A percentile compares a stretch with the other conserved stretches of the same genome.
Evolutionary conservation across 2,888 invertebrate species (phyloP).

Genomic region (Apotomis turbidana): DNA sequence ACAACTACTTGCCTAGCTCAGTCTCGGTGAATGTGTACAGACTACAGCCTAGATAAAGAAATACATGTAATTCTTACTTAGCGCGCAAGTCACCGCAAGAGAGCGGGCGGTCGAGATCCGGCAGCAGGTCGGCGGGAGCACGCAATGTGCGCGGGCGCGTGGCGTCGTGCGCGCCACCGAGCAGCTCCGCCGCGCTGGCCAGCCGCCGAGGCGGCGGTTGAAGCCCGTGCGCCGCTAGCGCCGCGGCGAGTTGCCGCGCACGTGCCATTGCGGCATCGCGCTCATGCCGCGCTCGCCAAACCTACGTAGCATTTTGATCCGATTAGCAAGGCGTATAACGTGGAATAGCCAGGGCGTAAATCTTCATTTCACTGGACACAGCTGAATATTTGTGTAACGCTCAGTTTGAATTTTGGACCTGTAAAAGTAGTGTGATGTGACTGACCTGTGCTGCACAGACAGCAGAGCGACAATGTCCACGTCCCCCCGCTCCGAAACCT

Average conservation of each 20-base stretch:
- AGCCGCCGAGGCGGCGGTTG: constrained; percentile 88
- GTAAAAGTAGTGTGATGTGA: constrained; percentile 68
- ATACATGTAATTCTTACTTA: constrained; percentile 54
- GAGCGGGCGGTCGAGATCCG: constrained; percentile 79
- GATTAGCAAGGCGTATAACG: no score
- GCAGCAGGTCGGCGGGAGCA: constrained; percentile 73
- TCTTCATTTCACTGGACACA: no score
- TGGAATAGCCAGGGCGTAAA: no score
- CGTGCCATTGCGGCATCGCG: constrained; percentile 93
- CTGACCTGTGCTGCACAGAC: constrained; percentile 89
- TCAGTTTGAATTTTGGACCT: no score
- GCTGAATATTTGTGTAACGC: no score
- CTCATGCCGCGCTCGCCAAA: constrained; percentile 96
- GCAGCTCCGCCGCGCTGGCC: constrained; percentile 85
- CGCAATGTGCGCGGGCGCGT: constrained; percentile 65
- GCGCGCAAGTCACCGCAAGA: constrained; percentile 77
- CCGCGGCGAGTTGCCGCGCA: constrained; percentile 93
- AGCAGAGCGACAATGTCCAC: constrained; percentile 86
- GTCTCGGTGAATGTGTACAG: no score
- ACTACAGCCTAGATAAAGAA: no score
- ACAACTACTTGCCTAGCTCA: no score
- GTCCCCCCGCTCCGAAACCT: constrained; percentile 67
- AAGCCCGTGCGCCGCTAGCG: constrained; percentile 92
- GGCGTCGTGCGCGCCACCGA: constrained; percentile 72
- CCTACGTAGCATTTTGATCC: constrained; percentile 51